Conservation (phyloP, 2,888 invertebrate species). For the Caenorhabditis zanzibari region DNA sequence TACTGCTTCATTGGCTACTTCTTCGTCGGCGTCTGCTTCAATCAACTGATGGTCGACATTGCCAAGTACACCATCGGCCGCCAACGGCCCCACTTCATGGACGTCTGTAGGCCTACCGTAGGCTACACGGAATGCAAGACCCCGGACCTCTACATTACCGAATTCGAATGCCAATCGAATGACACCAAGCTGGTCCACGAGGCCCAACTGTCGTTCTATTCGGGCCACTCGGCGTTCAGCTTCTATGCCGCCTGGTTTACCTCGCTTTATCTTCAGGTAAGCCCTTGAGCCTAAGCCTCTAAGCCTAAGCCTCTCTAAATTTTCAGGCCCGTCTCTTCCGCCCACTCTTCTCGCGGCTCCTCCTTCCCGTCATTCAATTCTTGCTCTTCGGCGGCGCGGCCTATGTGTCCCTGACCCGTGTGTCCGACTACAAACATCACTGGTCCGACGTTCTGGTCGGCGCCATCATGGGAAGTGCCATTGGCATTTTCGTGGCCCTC, state of each 20-base stretch:
- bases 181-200: conserved; percentile 80
- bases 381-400: conserved; percentile 87
- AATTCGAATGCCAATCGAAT: conserved; percentile 76
- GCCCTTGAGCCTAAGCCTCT: not conserved
- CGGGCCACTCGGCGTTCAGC: conserved; percentile 83
- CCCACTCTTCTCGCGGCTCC: conserved; percentile 88
- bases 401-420: conserved; percentile 69
- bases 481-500: conserved; percentile 77
- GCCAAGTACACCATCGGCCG: conserved; percentile 95
- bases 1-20: conserved; percentile 83
- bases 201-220: conserved; percentile 83
- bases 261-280: conserved; percentile 90
- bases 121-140: conserved; percentile 73
- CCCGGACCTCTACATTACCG: conserved; percentile 76
- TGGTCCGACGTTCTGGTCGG: conserved; percentile 97
- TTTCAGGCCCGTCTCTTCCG: conserved; percentile 88
- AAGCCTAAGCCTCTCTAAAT: no score
- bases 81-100: conserved; percentile 94
- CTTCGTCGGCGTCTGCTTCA: conserved; percentile 83
- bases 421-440: conserved; percentile 89
- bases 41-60: conserved; percentile 89
- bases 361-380: conserved; percentile 92
- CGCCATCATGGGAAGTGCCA: conserved; percentile 84
- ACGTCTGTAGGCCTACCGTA: conserved; percentile 89
- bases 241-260: conserved; percentile 83